phyloP scores from a whole-genome alignment of 2,113 vertebrate species.

The Pluvialis apricaria region DNA sequence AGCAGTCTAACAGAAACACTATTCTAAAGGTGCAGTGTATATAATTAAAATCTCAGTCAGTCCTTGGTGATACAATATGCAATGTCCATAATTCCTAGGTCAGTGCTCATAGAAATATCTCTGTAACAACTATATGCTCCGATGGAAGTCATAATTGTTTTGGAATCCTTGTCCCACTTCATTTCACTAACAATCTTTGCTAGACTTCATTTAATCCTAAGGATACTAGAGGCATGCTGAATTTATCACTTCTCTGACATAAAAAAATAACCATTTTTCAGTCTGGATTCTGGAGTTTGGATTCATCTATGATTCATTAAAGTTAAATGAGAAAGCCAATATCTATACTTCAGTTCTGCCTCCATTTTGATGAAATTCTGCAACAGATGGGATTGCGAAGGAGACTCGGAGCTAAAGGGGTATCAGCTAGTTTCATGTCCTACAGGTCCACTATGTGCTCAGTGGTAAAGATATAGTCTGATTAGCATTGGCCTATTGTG shows the following conservation, averaged over 20 bases:
- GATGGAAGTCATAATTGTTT: constrained; percentile 14
- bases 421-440: background rate
- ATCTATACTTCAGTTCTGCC: background rate
- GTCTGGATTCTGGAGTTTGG: background rate
- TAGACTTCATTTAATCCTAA: background rate
- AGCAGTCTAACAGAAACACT: background rate
- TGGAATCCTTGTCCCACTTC: background rate
- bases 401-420: background rate
- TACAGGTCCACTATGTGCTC: background rate
- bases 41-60: background rate
- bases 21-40: background rate
- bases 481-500: background rate
- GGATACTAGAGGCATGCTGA: background rate
- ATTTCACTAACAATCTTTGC: background rate
- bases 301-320: background rate
- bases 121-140: background rate
- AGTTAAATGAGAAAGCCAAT: background rate
- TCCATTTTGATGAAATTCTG: background rate
- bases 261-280: background rate
- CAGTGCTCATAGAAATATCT: background rate
- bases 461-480: background rate
- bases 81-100: background rate
- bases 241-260: background rate
- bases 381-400: background rate
- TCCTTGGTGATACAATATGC: background rate